Conservation (phyloP, 2,113 vertebrate genomes). For the Morone saxatilis region DNA sequence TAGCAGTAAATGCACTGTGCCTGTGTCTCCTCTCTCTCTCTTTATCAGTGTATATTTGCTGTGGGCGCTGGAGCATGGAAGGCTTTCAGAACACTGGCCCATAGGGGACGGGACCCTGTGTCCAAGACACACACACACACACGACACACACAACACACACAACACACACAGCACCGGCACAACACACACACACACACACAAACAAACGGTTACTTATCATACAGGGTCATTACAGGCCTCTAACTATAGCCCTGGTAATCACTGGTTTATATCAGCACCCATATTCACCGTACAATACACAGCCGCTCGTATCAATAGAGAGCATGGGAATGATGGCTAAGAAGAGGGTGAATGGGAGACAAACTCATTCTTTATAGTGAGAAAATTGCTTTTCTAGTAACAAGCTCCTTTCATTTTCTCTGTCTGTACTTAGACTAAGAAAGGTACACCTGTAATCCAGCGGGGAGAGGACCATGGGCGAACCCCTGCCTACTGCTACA, state of each 20-base stretch:
- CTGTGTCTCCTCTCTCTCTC: slow-evolving; percentile 75
- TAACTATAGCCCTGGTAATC: slow-evolving; percentile 82
- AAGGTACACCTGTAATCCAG: slow-evolving; percentile 53
- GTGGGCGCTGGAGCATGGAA: slow-evolving; percentile 83
- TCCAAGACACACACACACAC: slow-evolving; percentile 64
- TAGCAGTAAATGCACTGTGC: slow-evolving; percentile 77
- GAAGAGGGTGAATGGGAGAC: slow-evolving; percentile 25
- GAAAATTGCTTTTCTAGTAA: slow-evolving; percentile 5
- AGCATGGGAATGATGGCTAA: slow-evolving; percentile 70
- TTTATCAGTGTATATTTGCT: slow-evolving; percentile 87
- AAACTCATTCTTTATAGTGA: slow-evolving; percentile 5
- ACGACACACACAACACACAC: slow-evolving; percentile 55
- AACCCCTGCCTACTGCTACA: slow-evolving; percentile 80
- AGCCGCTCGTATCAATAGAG: slow-evolving; percentile 54
- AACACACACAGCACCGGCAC: slow-evolving; percentile 58
- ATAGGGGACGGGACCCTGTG: slow-evolving; percentile 77
- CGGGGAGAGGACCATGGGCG: background rate
- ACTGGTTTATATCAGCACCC: slow-evolving; percentile 77
- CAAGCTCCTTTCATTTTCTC: slow-evolving; percentile 1
- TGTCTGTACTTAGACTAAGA: slow-evolving; percentile 63
- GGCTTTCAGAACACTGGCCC: slow-evolving; percentile 83
- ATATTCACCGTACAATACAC: slow-evolving; percentile 72
- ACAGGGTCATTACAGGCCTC: slow-evolving; percentile 83
- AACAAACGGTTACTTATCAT: slow-evolving; percentile 76
- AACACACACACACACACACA: slow-evolving; percentile 59